These are phyloP conservation scores for Drosophila leonis DNA, from an alignment of 2,888 invertebrate genomes.

Conservation along the genomic window DNA sequence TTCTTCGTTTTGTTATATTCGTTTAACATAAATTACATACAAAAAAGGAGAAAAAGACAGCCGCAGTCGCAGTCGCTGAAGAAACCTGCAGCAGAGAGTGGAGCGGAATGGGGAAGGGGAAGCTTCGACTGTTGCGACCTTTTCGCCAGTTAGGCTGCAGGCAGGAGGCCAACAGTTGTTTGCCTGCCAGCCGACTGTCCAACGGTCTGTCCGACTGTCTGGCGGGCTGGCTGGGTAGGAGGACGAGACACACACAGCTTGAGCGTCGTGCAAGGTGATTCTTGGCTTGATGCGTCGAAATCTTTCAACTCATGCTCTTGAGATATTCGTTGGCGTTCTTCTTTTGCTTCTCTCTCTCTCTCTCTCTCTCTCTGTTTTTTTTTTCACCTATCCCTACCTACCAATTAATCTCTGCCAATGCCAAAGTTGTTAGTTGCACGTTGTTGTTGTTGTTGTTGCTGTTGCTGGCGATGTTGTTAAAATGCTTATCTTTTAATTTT, in stretches of 20 bases:
- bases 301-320: conserved; percentile 79
- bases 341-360: conserved; percentile 15
- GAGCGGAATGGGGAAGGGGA: not conserved
- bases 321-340: conserved; percentile 57
- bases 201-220: not conserved
- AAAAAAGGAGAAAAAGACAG: conserved; percentile 50
- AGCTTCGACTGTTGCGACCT: conserved; percentile 46
- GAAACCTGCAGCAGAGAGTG: conserved; percentile 30
- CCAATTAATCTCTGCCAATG: conserved; percentile 85
- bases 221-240: not conserved
- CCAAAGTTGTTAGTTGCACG: conserved; percentile 83
- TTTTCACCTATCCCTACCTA: conserved; percentile 82
- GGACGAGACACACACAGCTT: conserved; percentile 38
- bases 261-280: conserved; percentile 75
- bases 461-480: conserved; percentile 81
- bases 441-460: conserved; percentile 53
- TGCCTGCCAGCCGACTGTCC: conserved; percentile 44
- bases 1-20: conserved; percentile 74
- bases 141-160: conserved; percentile 52
- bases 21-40: conserved; percentile 83
- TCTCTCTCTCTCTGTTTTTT: conserved; percentile 14
- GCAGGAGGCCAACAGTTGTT: conserved; percentile 55
- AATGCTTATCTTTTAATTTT: conserved; percentile 85
- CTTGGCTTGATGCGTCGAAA: conserved; percentile 75
- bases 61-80: conserved; percentile 1